These are phyloP conservation scores for Maniola hyperantus DNA, from an alignment of 2,888 invertebrate species.

Conservation along the genomic window DNA sequence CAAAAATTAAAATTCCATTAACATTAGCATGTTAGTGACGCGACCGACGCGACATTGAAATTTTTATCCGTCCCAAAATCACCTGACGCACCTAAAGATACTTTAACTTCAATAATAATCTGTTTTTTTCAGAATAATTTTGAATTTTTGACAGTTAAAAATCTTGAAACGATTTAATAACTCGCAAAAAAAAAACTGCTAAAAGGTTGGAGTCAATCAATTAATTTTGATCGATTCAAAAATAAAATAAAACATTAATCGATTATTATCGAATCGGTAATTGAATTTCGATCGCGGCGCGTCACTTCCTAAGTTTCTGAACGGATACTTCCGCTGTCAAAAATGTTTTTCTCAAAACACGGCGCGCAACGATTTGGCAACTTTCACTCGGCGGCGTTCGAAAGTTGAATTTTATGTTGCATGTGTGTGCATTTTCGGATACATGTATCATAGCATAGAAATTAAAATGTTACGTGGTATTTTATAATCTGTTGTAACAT, in stretches of 20 bases:
- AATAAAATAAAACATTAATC: conserved; percentile 3
- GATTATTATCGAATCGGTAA: conserved; percentile 26
- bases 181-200: no score
- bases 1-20: neutral
- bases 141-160: no score
- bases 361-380: conserved; percentile 32
- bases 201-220: no score
- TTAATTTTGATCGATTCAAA: neutral
- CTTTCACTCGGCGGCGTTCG: conserved; percentile 49
- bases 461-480: conserved; percentile 19
- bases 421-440: conserved; percentile 48
- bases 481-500: conserved; percentile 20
- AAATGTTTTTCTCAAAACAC: conserved; percentile 36
- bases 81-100: no score
- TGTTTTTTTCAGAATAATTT: no score
- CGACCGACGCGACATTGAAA: no score
- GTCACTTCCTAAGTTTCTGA: conserved; percentile 26
- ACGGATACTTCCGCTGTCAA: conserved; percentile 38
- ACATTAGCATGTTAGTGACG: neutral
- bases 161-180: no score
- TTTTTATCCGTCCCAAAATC: no score
- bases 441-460: conserved; percentile 26
- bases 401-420: conserved; percentile 47
- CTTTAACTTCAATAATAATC: no score
- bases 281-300: conserved; percentile 17